Evolutionary conservation across 2,113 vertebrate genomes (phyloP), one percentile per base, ranked within the genome.

Genomic region (Anguilla japonica): DNA sequence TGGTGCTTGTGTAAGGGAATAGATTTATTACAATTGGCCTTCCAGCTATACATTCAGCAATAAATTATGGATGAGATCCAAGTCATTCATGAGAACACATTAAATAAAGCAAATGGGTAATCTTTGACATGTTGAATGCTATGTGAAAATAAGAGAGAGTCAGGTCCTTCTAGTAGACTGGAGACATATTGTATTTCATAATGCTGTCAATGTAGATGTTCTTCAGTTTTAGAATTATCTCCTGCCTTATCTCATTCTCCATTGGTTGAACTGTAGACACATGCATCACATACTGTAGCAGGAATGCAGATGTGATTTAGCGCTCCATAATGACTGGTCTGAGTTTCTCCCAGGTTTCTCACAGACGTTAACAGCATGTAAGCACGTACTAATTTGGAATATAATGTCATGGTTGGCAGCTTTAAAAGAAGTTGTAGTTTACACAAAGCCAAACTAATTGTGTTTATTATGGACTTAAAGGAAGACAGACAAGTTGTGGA

Each of bases 381-480:
- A 95, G 93, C 94, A 94, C 95, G 95, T 93, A 93, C 92, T 94
- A 93, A 95, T 95, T 95, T 93, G 91, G 89, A 93, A 94, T 89
- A 92, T 95, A 95, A 95, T 94, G 89, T 91, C 90, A 95, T 88
- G 91, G 91, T 93, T 84, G 91, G 91, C 84, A 91, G 90, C 91
- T 91, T 93, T 94, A 91, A 95, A 93, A 93, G 91, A 90, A 92
- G 87, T 84, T 89, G 15, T 2, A 88, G 93, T 94, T 95, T 93
- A 94, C 92, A 92, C 90, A 93, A 91, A 93, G 89, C 91, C 86
- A 56, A 86, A 89, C 89, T 92, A 91, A 92, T 92, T 93, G 91
- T 85, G 88, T 85, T 85, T 79, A 82, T 85, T 85, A 85, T 43
- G 29, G 46, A 39, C 78, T 60, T 80, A 67, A 41, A 88, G 79